Evolutionary conservation across 2,888 invertebrate species (phyloP), one percentile per base, ranked within the genome.

Genomic region (Carpatolechia fugitivella): DNA sequence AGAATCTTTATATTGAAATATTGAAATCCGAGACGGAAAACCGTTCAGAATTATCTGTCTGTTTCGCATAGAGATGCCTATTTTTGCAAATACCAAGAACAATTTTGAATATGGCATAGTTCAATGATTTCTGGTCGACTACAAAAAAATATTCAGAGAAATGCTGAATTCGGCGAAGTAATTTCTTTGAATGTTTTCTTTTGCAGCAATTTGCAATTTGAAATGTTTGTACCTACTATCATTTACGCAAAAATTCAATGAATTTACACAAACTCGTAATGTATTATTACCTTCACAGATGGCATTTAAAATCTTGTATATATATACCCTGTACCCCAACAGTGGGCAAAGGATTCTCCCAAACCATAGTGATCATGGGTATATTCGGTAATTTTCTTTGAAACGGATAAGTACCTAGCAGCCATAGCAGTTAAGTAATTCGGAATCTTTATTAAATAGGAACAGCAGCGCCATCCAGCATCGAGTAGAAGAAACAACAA

Each of bases 1-100:
- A 81, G 87, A 87, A 86, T 86, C 78, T 74, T 77, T 78, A 85
- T 85, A 83, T 79, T 76, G 79, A 24, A 24, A 24, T 24, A n/a
- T n/a, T n/a, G n/a, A 77, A 81, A 81, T 80, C 82, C 70, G 77
- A 78, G 78, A 78, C 78, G 76, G 68, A 69, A 73, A 80, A 81
- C 84, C 80, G 82, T 72, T 65, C 56, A 65, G 56, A 56, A 58
- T 74, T 82, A 82, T 61, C 82, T 41, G 40, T 18, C 69, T 63
- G 69, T 68, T 61, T 68, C 71, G 72, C 68, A 63, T 58, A 68
- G 73, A 68, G 76, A 72, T 70, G 64, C 62, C 63, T 61, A 66
- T 63, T 65, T 70, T 64, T 61, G 58, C 54, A 52, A 64, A 51
- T 66, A 69, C 60, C 50, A 40, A 58, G 56, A 16, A 30, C 10